A percentile compares a stretch with the other conserved stretches of the same genome.
Conservation (phyloP, 2,113 vertebrate species). For the Grammatotria lemairii region DNA sequence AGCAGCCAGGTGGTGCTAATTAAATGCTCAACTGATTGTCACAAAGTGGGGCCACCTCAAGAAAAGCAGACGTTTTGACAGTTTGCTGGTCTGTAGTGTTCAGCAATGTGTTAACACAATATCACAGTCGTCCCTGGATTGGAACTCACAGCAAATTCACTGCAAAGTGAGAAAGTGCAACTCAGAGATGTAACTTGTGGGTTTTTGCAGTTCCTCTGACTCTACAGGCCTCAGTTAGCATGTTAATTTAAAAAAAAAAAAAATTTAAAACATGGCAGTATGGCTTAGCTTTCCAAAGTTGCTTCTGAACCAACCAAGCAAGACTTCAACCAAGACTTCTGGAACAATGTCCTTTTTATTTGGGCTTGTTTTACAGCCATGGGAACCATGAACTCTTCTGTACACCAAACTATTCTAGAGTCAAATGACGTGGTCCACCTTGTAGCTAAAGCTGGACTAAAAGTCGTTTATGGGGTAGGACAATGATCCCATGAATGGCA, state of each 20-base stretch:
- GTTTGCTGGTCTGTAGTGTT: background rate
- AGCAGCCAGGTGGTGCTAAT: background rate
- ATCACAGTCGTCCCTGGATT: background rate
- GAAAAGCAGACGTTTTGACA: background rate
- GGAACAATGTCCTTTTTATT: background rate
- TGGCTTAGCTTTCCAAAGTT: background rate
- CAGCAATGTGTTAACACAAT: background rate
- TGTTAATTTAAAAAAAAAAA: background rate
- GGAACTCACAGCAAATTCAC: background rate
- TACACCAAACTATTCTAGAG: background rate
- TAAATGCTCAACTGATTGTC: background rate
- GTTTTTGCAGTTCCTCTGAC: no score
- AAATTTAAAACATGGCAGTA: accelerated
- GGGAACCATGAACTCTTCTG: background rate
- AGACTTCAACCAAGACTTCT: background rate
- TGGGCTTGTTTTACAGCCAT: background rate
- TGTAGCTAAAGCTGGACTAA: background rate
- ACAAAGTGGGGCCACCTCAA: background rate
- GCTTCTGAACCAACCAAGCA: background rate
- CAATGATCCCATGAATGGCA: background rate
- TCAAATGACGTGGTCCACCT: background rate
- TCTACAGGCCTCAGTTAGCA: background rate
- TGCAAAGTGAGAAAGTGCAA: background rate
- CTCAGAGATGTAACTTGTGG: no score
- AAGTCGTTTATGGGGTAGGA: background rate